Evolutionary conservation across 1,140 invertebrate genomes (phyloP), one percentile per base, ranked within the genome.

Genomic region (Magallana angulata): DNA sequence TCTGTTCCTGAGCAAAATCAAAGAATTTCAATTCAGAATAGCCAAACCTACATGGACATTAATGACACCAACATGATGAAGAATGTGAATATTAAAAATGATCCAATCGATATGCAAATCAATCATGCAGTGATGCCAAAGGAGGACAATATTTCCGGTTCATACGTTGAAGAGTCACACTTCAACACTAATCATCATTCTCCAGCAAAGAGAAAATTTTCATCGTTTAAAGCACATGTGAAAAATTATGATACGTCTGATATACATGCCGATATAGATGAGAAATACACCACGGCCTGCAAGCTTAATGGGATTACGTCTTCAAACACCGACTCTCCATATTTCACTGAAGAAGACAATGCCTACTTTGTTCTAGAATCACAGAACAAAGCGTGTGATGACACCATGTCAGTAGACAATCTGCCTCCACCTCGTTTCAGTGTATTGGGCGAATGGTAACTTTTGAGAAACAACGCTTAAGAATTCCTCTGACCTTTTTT

Each of bases 391-490:
- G 7, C 1, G 24, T 12, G 36, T 30, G 68, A 24, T 11, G 64
- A 7, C 4, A 18, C 18, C 8, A 76, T 30, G 11, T 30, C 24
- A 30, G 11, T 30, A 5, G 68, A 76, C 8, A 76, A 76, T 76
- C 12, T 76, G 24, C 68, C 68, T 3, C 68, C 68, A 11, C 68
- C 68, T 36, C 68, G 68, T 36, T 76, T 76, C 36, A 76, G 68
- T 30, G 24, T 76, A 1, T 36, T 76, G 36, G 68, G 68, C 5
- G 36, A 48, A 48, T 48, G 36, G 36, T 48, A 48, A 48, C 4
- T 48, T 48, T 48, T 48, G 36, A 48, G 36, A 48, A n/a, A n/a
- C n/a, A n/a, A n/a, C n/a, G n/a, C n/a, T n/a, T n/a, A n/a, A n/a
- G n/a, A n/a, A n/a, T n/a, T n/a, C 36, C 2, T 48, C 36, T 0